phyloP scores from a whole-genome alignment of 2,113 vertebrate genomes.

The Heterotis niloticus region DNA sequence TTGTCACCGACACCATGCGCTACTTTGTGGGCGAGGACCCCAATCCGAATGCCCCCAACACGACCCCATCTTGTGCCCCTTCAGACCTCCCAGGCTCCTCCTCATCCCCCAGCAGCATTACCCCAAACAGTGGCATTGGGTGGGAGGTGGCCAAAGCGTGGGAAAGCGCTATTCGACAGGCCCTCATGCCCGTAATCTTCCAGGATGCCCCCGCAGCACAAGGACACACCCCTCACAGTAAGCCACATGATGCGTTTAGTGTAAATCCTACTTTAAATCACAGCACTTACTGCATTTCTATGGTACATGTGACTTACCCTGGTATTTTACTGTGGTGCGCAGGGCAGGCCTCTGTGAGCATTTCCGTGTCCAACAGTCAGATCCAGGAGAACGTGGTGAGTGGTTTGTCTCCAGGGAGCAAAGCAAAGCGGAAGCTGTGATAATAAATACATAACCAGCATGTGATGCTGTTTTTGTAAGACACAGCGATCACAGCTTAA shows the following conservation, averaged over 20 bases:
- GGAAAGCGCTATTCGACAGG: slow-evolving; percentile 80
- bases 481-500: neutral
- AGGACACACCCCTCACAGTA: slow-evolving; percentile 71
- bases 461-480: neutral
- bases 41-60: slow-evolving; percentile 38
- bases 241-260: slow-evolving; percentile 37
- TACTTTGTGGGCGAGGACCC: slow-evolving; percentile 83
- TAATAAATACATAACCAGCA: neutral
- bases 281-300: neutral
- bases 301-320: neutral
- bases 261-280: neutral
- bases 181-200: slow-evolving; percentile 82
- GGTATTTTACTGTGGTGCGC: slow-evolving; percentile 23
- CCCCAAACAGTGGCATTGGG: slow-evolving; percentile 69
- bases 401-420: neutral
- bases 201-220: slow-evolving; percentile 69
- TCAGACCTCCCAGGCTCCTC: slow-evolving; percentile 39
- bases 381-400: slow-evolving; percentile 86
- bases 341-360: slow-evolving; percentile 84
- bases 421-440: neutral
- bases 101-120: slow-evolving; percentile 56
- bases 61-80: slow-evolving; percentile 31
- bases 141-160: slow-evolving; percentile 73
- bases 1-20: slow-evolving; percentile 73
- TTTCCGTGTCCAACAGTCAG: slow-evolving; percentile 86